Conservation (phyloP, 2,797 vertebrate genomes). For the Cheirogaleus major region DNA sequence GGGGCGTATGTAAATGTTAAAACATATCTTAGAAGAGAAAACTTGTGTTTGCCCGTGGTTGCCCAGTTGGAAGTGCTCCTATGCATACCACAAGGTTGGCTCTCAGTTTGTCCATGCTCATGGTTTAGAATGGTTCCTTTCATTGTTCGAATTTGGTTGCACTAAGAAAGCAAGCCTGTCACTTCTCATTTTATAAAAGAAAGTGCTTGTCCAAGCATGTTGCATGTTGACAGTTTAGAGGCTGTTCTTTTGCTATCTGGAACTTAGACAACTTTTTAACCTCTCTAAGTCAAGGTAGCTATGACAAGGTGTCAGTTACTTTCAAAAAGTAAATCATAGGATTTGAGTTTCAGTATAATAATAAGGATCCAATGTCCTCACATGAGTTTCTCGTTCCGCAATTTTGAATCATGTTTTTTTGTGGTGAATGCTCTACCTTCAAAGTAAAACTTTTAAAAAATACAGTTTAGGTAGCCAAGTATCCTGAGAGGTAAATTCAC, state of each 20-base stretch:
- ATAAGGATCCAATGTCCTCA: constrained; percentile 16
- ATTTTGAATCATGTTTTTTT: constrained; percentile 46
- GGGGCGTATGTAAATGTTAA: neutral
- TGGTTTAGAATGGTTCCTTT: constrained; percentile 3
- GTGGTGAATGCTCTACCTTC: constrained; percentile 18
- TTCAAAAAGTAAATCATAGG: constrained; percentile 71
- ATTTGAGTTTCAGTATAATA: constrained; percentile 72
- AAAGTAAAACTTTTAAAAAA: constrained; percentile 46
- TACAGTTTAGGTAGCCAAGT: neutral
- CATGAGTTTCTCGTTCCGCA: constrained; percentile 41
- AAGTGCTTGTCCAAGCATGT: constrained; percentile 65
- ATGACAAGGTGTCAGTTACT: constrained; percentile 81
- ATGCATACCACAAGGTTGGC: neutral
- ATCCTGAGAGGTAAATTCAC: neutral
- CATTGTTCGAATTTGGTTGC: constrained; percentile 36
- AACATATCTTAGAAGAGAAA: constrained; percentile 29
- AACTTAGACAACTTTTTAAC: constrained; percentile 83
- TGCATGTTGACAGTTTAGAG: constrained; percentile 69
- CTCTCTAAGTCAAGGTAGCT: constrained; percentile 79
- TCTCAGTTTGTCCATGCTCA: neutral
- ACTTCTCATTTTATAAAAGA: constrained; percentile 18
- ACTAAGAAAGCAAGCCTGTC: constrained; percentile 31
- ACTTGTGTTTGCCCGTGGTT: neutral
- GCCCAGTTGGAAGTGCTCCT: neutral
- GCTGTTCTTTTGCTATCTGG: constrained; percentile 79